These are phyloP conservation scores for Mormoops blainvillei DNA, from an alignment of 2,113 vertebrate species.

Conservation along the genomic window DNA sequence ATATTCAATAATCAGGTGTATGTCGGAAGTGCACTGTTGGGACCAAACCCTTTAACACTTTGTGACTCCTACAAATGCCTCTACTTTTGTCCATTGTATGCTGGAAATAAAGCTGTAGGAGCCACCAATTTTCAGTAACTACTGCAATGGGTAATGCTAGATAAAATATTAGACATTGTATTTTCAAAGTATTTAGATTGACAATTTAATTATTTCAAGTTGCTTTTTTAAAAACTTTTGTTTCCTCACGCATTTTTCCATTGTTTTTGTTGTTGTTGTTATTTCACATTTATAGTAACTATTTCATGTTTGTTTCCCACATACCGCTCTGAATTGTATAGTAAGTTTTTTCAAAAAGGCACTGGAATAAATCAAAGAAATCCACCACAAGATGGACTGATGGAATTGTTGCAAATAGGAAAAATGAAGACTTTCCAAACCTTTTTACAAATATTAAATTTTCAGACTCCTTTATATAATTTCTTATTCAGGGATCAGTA, in stretches of 20 bases:
- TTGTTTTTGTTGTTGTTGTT: too few species aligned
- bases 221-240: neutral
- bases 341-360: neutral
- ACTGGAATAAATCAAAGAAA: neutral
- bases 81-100: neutral
- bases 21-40: neutral
- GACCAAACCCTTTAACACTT: neutral
- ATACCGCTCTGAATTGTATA: neutral
- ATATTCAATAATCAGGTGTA: neutral
- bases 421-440: conserved; percentile 18
- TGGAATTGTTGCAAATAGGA: neutral
- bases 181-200: neutral
- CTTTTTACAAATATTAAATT: conserved; percentile 20
- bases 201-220: neutral
- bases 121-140: neutral
- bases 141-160: neutral
- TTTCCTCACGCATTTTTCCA: neutral
- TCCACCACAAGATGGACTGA: neutral
- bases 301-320: neutral
- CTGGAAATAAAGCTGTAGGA: neutral
- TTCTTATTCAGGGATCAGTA: neutral
- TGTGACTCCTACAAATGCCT: neutral
- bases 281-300: neutral
- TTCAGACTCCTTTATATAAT: neutral
- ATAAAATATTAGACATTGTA: neutral